Conservation (phyloP, 2,113 vertebrate genomes). For the Laticauda laticaudata region DNA sequence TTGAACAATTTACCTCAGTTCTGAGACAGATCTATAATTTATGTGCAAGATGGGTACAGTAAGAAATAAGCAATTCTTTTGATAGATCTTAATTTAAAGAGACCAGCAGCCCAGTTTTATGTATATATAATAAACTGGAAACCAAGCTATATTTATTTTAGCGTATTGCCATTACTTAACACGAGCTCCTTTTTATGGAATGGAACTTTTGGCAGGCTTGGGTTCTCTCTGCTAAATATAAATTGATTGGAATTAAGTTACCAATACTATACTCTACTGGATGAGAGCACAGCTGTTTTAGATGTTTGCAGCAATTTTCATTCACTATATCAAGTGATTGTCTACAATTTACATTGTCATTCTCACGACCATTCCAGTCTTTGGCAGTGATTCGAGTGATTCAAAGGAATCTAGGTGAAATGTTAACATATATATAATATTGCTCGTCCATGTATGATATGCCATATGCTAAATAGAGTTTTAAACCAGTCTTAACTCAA, state of each 20-base stretch:
- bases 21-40: neutral
- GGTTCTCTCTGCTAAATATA: neutral
- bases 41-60: neutral
- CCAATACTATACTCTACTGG: neutral
- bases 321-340: neutral
- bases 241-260: neutral
- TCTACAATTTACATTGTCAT: neutral
- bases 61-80: neutral
- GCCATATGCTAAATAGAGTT: neutral
- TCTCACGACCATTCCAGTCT: neutral
- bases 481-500: neutral
- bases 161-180: neutral
- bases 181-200: neutral
- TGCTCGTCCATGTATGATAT: neutral
- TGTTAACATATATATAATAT: neutral
- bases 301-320: neutral
- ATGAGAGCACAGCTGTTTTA: neutral
- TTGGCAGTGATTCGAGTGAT: neutral
- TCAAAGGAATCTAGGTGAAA: neutral
- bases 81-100: neutral
- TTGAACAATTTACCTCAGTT: neutral
- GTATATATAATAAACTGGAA: neutral
- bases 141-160: neutral
- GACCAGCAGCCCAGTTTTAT: neutral
- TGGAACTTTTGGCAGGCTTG: neutral